These are phyloP conservation scores for Emberiza fucata DNA, from an alignment of 2,113 vertebrate genomes.

Conservation along the genomic window DNA sequence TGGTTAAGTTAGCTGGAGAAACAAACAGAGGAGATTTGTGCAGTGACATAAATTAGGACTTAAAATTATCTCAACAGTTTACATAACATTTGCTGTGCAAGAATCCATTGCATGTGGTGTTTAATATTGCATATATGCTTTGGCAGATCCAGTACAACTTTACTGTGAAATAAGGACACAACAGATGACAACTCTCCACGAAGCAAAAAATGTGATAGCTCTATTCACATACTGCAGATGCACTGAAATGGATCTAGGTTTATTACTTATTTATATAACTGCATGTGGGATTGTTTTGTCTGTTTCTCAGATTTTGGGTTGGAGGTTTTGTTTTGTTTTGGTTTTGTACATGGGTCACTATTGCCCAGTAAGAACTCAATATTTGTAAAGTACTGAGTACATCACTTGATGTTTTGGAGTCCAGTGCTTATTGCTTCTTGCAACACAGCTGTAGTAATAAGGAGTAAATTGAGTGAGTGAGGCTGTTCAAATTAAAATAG, in stretches of 20 bases:
- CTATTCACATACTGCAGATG: neutral
- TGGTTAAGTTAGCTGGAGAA: neutral
- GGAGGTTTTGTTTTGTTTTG: neutral
- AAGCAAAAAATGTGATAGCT: neutral
- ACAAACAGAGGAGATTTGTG: neutral
- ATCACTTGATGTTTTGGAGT: neutral
- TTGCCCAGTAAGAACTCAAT: neutral
- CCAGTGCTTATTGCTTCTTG: neutral
- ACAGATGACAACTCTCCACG: neutral
- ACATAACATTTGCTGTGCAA: neutral
- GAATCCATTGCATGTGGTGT: neutral
- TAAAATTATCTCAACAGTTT: neutral
- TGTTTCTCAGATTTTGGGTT: neutral
- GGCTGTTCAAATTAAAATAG: neutral
- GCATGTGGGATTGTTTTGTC: neutral
- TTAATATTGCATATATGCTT: slow-evolving; percentile 28
- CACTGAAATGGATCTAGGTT: neutral
- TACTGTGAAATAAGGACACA: neutral
- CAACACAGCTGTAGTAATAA: neutral
- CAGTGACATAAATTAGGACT: neutral
- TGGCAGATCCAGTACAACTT: slow-evolving; percentile 23
- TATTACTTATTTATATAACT: neutral
- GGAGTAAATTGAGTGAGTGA: neutral
- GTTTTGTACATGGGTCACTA: neutral
- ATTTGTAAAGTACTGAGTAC: neutral